Evolutionary conservation across 2,113 vertebrate genomes (phyloP).

Genomic region (Gadus macrocephalus): DNA sequence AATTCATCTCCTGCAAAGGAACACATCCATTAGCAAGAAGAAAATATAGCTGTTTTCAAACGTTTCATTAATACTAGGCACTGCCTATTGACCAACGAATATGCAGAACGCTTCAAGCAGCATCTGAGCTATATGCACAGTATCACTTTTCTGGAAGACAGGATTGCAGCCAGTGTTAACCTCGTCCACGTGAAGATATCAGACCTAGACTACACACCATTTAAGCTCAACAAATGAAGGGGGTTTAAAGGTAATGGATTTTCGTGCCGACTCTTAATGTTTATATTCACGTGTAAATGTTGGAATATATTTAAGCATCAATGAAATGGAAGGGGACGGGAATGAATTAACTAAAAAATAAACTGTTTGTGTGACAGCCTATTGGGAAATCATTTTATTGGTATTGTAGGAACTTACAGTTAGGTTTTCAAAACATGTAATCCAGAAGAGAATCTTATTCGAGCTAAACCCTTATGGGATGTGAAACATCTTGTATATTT

Average conservation of each 20-base stretch:
- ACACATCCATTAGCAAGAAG: constrained; percentile 64
- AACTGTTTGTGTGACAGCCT: neutral
- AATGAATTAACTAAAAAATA: neutral
- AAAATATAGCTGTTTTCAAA: constrained; percentile 53
- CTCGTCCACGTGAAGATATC: constrained; percentile 63
- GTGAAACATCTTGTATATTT: constrained; percentile 55
- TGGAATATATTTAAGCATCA: constrained; percentile 8
- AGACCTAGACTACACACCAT: constrained; percentile 37
- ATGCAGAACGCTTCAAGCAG: constrained; percentile 65
- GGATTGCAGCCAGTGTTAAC: constrained; percentile 65
- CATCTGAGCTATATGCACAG: constrained; percentile 68
- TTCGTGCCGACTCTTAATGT: constrained; percentile 48
- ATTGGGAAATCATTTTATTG: constrained; percentile 16
- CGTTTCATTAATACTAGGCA: constrained; percentile 43
- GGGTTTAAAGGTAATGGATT: constrained; percentile 64
- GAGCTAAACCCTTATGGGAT: constrained; percentile 37
- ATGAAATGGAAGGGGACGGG: too few relatives aligned
- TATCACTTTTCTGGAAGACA: constrained; percentile 67
- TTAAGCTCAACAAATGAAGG: constrained; percentile 40
- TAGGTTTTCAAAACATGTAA: constrained; percentile 64
- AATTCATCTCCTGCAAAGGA: constrained; percentile 67
- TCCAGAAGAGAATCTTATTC: constrained; percentile 55
- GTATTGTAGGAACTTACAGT: constrained; percentile 63
- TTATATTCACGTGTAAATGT: constrained; percentile 2
- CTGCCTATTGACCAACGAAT: constrained; percentile 60